A percentile compares a stretch with the other conserved stretches of the same genome.
Evolutionary conservation across 2,797 vertebrate genomes (phyloP).

Genomic region (Takifugu ocellatus): DNA sequence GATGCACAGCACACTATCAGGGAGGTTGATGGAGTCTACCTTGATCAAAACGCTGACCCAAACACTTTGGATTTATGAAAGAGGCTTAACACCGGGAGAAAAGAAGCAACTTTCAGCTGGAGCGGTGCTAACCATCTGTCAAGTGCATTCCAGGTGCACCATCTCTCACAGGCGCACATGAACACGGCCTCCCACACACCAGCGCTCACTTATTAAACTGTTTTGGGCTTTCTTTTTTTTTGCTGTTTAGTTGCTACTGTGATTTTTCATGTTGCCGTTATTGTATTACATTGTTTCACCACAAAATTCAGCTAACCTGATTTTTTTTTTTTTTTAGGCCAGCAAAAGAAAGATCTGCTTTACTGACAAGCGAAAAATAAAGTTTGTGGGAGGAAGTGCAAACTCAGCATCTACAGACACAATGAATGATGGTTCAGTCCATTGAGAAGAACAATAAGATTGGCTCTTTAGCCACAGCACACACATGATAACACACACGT

Average conservation of each 20-base stretch:
- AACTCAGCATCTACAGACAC: slow-evolving; percentile 3
- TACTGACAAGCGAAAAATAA: neutral
- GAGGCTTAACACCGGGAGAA: slow-evolving; percentile 52
- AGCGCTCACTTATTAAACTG: slow-evolving; percentile 26
- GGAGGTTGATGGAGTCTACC: slow-evolving; percentile 49
- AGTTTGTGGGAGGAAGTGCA: slow-evolving; percentile 2
- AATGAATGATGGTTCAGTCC: slow-evolving; percentile 12
- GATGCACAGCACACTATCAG: slow-evolving; percentile 54
- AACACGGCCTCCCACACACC: slow-evolving; percentile 60
- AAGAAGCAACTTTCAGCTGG: slow-evolving; percentile 50
- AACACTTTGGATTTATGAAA: slow-evolving; percentile 63
- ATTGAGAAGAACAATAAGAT: slow-evolving; percentile 8
- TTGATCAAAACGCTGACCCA: slow-evolving; percentile 68
- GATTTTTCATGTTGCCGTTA: slow-evolving; percentile 19
- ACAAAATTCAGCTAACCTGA: slow-evolving; percentile 17
- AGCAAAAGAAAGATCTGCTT: neutral
- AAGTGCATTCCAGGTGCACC: slow-evolving; percentile 67
- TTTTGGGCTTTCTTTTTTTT: neutral
- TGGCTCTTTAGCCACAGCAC: slow-evolving; percentile 11
- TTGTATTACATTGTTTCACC: slow-evolving; percentile 22
- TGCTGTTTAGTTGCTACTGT: slow-evolving; percentile 14
- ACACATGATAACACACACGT: slow-evolving; percentile 15
- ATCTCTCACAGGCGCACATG: slow-evolving; percentile 62
- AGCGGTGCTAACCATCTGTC: slow-evolving; percentile 69
- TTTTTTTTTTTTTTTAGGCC: neutral